Percentiles rank a stretch among this genome's conserved stretches.
Evolutionary conservation across 2,113 vertebrate genomes (phyloP).

Genomic region (Anas platyrhynchos): DNA sequence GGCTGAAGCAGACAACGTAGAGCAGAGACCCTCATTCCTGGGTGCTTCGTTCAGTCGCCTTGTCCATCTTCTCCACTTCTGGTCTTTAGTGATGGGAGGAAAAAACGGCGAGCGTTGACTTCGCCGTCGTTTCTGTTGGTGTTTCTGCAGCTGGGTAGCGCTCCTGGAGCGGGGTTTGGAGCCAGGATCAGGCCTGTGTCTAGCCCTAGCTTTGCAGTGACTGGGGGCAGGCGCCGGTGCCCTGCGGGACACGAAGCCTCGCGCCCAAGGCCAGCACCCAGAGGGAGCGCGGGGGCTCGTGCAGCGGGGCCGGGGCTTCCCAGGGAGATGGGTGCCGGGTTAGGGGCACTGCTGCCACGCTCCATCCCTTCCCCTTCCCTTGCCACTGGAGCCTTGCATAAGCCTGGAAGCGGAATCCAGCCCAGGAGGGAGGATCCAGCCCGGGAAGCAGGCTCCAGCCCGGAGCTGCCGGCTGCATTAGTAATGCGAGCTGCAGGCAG

Average conservation of each 20-base stretch:
- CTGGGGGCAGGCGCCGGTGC: background rate
- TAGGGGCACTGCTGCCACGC: no score
- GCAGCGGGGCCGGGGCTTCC: background rate
- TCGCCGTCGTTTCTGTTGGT: background rate
- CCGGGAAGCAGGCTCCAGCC: background rate
- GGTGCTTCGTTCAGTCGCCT: background rate
- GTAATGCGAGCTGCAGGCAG: background rate
- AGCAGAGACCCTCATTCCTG: background rate
- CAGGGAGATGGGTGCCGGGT: background rate
- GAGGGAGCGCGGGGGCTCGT: fast-evolving
- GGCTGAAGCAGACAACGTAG: fast-evolving
- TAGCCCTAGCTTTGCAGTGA: background rate
- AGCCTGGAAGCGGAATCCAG: background rate
- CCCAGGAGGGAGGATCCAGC: background rate
- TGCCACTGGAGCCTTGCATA: fast-evolving
- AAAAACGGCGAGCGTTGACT: fast-evolving
- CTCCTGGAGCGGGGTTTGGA: background rate
- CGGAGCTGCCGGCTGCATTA: background rate
- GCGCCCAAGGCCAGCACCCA: fast-evolving
- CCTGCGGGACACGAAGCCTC: background rate
- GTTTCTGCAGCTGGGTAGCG: background rate
- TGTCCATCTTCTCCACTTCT: background rate
- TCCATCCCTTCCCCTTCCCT: background rate
- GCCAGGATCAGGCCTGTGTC: background rate
- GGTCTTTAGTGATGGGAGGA: background rate